Base-by-base conservation (phyloP, 92 coral and sea anemone species). In the Micromussa lordhowensis region DNA sequence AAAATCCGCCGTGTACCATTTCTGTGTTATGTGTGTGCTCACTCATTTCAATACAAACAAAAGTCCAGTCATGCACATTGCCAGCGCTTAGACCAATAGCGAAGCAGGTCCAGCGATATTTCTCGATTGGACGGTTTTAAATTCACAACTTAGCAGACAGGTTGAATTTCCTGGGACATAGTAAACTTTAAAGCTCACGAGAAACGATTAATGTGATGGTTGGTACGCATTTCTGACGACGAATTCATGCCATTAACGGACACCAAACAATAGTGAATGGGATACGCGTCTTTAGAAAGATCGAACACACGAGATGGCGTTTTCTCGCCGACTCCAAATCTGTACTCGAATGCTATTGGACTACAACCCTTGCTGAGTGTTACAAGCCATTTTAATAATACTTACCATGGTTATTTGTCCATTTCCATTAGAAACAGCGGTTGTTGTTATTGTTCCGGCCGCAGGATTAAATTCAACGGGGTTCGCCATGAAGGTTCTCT, bases 81-180 rank as follows among this genome's bases (percentile, higher is more conserved):
- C 91, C 88, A 85, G 78, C 93, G 91, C 92, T 83, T 89, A 91
- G 96, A 95, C 98, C 98, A 95, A 95, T 95, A 94, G 96, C 96
- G 96, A 88, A 76, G 91, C 94, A 91, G 95, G 77, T 87, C 92
- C 91, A 82, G 85, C 93, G 93, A 91, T 91, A 91, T 90, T 92
- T 95, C 96, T 90, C 91, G 95, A 95, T 95, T 95, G 98, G 98
- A 94, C 98, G 98, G 89, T 83, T 95, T 95, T 93, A 95, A 95
- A 95, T 94, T 93, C 94, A 83, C 98, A 91, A 94, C 89, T 82
- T 90, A 82, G 82, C 94, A 88, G 93, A 88, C 96, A 91, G 98
- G 90, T 95, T 87, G 93, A 91, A 87, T 92, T 93, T 93, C 93
- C 96, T 84, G 94, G 85, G 94, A 89, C 87, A 81, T 80, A 86